These are phyloP conservation scores for Temnothorax ravouxi DNA, from an alignment of 2,888 invertebrate species.

Conservation along the genomic window DNA sequence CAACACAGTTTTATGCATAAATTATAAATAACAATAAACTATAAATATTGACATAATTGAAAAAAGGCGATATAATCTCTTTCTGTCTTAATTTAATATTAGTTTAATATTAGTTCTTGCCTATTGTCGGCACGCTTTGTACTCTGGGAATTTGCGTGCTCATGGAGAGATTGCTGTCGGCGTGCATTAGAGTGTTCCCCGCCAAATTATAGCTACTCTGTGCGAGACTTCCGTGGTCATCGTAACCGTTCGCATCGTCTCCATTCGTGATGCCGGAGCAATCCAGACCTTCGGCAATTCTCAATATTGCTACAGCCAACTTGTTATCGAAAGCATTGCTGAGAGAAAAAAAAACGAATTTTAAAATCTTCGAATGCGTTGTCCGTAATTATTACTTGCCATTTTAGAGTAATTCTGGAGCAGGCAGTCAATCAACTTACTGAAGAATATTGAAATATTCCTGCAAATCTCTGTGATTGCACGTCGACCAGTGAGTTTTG, in stretches of 20 bases:
- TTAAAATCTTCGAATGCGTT: not conserved
- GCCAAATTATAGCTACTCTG: constrained; percentile 84
- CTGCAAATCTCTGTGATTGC: constrained; percentile 91
- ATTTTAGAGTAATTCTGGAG: not conserved
- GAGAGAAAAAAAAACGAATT: constrained; percentile 70
- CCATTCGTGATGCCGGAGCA: constrained; percentile 87
- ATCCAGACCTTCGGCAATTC: constrained; percentile 95
- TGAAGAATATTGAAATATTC: constrained; percentile 97
- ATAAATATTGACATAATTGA: not conserved
- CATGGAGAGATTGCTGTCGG: constrained; percentile 85
- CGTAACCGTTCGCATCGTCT: constrained; percentile 71
- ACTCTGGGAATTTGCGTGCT: constrained; percentile 83
- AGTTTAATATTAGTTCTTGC: constrained; percentile 45
- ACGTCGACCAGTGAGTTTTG: constrained; percentile 95
- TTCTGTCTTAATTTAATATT: not conserved
- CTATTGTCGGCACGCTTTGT: constrained; percentile 83
- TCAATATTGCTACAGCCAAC: constrained; percentile 95
- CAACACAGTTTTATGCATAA: not conserved
- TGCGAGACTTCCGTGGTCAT: constrained; percentile 81
- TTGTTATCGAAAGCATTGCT: constrained; percentile 97
- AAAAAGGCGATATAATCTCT: not conserved
- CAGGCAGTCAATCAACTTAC: constrained; percentile 88
- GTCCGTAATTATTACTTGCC: not conserved
- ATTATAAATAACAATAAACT: not conserved
- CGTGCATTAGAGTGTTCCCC: constrained; percentile 85